Conservation (phyloP, 2,888 invertebrate species). For the Torymus tubicola region DNA sequence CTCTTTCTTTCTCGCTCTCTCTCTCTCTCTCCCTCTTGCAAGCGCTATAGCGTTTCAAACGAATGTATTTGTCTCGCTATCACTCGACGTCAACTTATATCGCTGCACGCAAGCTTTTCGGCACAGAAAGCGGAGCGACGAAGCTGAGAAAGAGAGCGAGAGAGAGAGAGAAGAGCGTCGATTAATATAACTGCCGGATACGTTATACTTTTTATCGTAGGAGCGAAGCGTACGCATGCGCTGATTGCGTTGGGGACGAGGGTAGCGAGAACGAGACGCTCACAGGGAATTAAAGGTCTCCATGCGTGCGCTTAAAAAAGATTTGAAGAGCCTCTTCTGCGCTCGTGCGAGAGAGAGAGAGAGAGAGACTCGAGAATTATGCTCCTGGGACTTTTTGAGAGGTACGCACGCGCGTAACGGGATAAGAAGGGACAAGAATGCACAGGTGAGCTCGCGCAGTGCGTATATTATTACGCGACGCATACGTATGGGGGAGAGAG, state of each 20-base stretch:
- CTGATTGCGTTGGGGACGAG: slow-evolving; percentile 18
- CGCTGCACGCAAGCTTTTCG: slow-evolving; percentile 10
- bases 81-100: slow-evolving; percentile 50
- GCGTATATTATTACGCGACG: slow-evolving; percentile 23
- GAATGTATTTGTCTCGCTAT: slow-evolving; percentile 48
- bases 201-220: slow-evolving; percentile 50
- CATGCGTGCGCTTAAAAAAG: slow-evolving; percentile 33
- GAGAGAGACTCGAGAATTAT: slow-evolving; percentile 27
- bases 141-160: not conserved
- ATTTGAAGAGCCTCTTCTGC: slow-evolving; percentile 26
- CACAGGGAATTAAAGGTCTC: slow-evolving; percentile 24
- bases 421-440: slow-evolving; percentile 39
- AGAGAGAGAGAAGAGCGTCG: not conserved
- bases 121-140: not conserved
- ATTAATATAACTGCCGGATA: slow-evolving; percentile 54
- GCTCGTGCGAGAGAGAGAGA: slow-evolving; percentile 4
- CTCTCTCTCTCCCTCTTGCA: slow-evolving; percentile 1
- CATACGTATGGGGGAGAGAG: not conserved
- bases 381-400: slow-evolving; percentile 41
- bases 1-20: slow-evolving; percentile 6
- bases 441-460: slow-evolving; percentile 41
- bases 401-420: slow-evolving; percentile 37
- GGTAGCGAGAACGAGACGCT: not conserved
- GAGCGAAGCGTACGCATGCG: slow-evolving; percentile 30
- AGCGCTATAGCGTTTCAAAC: slow-evolving; percentile 18